Percentiles rank a stretch among this genome's conserved stretches.
phyloP scores from a whole-genome alignment of 2,888 invertebrate species.

The Nebria salina region DNA sequence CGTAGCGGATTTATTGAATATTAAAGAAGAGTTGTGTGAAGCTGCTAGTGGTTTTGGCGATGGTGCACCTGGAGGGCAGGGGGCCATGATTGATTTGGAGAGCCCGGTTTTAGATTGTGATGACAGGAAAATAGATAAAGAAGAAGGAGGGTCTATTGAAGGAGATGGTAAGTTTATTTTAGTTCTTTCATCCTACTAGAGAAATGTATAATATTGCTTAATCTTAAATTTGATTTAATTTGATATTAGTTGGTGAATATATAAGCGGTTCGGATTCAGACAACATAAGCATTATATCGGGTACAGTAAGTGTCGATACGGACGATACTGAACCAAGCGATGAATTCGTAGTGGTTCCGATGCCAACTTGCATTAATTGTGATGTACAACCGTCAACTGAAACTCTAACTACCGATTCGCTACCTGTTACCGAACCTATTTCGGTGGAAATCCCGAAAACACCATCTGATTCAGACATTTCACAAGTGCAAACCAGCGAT shows the following conservation, averaged over 20 bases:
- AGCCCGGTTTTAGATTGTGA: background rate
- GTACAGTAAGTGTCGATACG: constrained; percentile 52
- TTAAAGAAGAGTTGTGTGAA: constrained; percentile 24
- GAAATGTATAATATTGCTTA: background rate
- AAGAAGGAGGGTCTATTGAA: background rate
- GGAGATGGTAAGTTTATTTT: background rate
- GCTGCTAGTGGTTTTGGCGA: background rate
- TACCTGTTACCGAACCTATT: constrained; percentile 39
- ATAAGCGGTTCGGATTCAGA: constrained; percentile 57
- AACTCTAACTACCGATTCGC: background rate
- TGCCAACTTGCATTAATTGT: constrained; percentile 52
- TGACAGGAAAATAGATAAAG: background rate
- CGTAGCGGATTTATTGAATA: constrained; percentile 25
- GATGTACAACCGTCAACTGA: constrained; percentile 40
- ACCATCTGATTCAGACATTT: constrained; percentile 26
- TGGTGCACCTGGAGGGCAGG: background rate
- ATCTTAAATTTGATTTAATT: no score
- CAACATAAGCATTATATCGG: constrained; percentile 57
- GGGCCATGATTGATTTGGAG: background rate
- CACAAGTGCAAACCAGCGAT: constrained; percentile 43
- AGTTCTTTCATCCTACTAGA: background rate
- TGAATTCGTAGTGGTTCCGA: constrained; percentile 57
- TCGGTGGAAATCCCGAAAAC: constrained; percentile 37
- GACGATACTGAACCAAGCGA: constrained; percentile 52
- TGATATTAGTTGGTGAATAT: constrained; percentile 45